phyloP scores from a whole-genome alignment of 2,888 invertebrate genomes.

The Matsumyia berberina region DNA sequence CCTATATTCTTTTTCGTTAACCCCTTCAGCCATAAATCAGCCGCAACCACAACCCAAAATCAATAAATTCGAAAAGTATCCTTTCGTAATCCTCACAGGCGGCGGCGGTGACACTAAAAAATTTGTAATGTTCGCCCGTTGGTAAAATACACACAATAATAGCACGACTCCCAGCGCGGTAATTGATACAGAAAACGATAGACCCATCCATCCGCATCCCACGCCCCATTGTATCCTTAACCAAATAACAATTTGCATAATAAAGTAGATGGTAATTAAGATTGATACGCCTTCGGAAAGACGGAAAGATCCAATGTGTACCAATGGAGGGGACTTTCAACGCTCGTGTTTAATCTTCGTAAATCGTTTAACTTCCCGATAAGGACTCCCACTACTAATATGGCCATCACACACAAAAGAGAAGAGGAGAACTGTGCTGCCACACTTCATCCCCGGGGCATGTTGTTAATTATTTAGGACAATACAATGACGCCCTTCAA shows the following conservation, averaged over 20 bases:
- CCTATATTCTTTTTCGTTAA: neutral
- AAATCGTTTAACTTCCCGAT: constrained; percentile 56
- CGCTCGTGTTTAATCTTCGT: constrained; percentile 63
- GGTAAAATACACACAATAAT: constrained; percentile 10
- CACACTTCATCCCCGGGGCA: constrained; percentile 2
- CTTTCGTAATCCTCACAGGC: neutral
- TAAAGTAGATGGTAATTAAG: constrained; percentile 62
- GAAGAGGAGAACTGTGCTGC: neutral
- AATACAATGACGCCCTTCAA: constrained; percentile 63
- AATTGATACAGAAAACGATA: constrained; percentile 26
- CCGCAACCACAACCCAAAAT: neutral
- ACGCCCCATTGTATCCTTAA: constrained; percentile 10
- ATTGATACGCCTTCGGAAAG: constrained; percentile 62
- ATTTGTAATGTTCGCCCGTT: neutral
- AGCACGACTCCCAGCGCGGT: constrained; percentile 4
- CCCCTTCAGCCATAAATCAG: constrained; percentile 3
- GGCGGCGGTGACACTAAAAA: neutral
- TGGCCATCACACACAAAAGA: constrained; percentile 2
- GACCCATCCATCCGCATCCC: constrained; percentile 6
- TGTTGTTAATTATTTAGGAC: constrained; percentile 72
- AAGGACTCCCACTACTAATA: constrained; percentile 24
- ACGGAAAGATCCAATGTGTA: constrained; percentile 46
- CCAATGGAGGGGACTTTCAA: constrained; percentile 39
- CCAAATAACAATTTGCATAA: constrained; percentile 61
- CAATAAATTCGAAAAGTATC: constrained; percentile 11